Base-by-base conservation (phyloP, 2,113 vertebrate genomes). In the Phalacrocorax aristotelis region DNA sequence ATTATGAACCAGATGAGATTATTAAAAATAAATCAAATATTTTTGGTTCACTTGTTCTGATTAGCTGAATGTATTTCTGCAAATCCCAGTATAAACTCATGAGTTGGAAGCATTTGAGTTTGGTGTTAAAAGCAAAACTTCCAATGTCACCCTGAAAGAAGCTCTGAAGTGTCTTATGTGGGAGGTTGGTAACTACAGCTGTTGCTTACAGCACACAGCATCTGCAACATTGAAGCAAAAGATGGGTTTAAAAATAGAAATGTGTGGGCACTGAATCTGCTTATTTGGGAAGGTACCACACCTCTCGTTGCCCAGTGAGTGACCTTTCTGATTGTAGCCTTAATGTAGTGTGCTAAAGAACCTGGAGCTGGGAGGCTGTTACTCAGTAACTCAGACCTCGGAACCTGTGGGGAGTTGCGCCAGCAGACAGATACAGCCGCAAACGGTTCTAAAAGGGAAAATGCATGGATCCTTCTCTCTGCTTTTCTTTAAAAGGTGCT, bases 11-110 rank as follows among this genome's bases (percentile, higher is more conserved):
- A 76, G 78, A 79, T 87, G 54, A 89, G 70, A 65, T 82, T 84
- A 89, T 95, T 93, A 93, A 94, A 95, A 96, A 95, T 95, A 92
- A 95, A 93, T 91, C 77, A 79, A 44, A 93, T 93, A 66, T 34
- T 85, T 95, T 34, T 21, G 81, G 40, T 87, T 95, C 84, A 30
- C 81, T 91, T 49, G 54, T 65, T 51, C 65, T 80, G 57, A 61
- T 78, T 77, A 57, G 48, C 74, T 62, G 57, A 65, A n/a, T n/a
- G 46, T 46, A 46, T 86, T 87, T 72, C 65, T 91, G 87, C 40
- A 76, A 97, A 66, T 82, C 60, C 60, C 15, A 26, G 11, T 51
- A 3, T 61, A 54, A 92, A 78, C 32, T 44, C 62, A 4, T 5
- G 74, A 83, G 71, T 4, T 77, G 76, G 57, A 87, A 92, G 58